phyloP scores from a whole-genome alignment of 2,113 vertebrate genomes.

The Fulmarus glacialis region DNA sequence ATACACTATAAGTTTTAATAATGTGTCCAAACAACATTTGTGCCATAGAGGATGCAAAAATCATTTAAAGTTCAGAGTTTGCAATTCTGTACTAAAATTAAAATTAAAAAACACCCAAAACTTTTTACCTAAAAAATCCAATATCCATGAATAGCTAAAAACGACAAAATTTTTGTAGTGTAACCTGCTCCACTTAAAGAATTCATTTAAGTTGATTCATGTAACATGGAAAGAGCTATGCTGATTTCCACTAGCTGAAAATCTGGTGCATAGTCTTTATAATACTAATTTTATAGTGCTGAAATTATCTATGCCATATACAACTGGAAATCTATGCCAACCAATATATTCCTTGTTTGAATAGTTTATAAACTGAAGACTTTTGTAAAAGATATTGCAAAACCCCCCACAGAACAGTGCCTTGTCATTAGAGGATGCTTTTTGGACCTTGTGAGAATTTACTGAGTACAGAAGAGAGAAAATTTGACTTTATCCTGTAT shows the following conservation, averaged over 20 bases:
- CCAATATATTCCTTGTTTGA: neutral
- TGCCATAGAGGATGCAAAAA: neutral
- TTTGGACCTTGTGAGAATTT: neutral
- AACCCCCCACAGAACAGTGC: neutral
- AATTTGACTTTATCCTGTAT: neutral
- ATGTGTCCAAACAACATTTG: neutral
- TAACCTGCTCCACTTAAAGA: neutral
- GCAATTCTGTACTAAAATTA: neutral
- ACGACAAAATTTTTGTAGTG: neutral
- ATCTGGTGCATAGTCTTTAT: neutral
- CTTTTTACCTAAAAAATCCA: neutral
- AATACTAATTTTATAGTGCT: neutral
- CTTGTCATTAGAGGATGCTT: neutral
- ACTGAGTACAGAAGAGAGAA: neutral
- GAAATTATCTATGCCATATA: neutral
- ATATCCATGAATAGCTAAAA: neutral
- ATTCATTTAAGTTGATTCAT: neutral
- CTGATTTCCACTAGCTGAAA: neutral
- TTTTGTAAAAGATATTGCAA: neutral
- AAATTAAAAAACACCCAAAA: rapidly evolving
- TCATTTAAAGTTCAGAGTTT: neutral
- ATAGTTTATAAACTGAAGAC: neutral
- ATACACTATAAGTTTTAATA: neutral
- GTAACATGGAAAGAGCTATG: neutral
- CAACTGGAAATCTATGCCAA: neutral